Conservation (phyloP, 1,140 invertebrate genomes). For the Drosophila auraria region DNA sequence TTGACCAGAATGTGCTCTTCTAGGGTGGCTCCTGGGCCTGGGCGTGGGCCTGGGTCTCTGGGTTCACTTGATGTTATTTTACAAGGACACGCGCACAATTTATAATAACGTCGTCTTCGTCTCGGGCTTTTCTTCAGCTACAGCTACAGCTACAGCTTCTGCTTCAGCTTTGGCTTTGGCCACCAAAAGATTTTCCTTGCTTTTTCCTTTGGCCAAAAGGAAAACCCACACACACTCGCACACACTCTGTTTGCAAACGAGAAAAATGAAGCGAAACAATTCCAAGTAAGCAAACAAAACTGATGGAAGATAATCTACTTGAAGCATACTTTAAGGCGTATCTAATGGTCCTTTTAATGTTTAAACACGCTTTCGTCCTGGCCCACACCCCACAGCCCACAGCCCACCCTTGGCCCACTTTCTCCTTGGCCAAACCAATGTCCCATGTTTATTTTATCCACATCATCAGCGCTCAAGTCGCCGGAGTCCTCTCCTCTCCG, state of each 20-base stretch:
- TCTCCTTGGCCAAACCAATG: conserved; percentile 61
- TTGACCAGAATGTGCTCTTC: conserved; percentile 37
- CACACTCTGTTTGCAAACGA: conserved; percentile 70
- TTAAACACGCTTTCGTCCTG: conserved; percentile 78
- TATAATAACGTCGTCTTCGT: conserved; percentile 70
- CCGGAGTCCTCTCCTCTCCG: conserved; percentile 10
- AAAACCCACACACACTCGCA: conserved; percentile 37
- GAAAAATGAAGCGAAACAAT: conserved; percentile 83
- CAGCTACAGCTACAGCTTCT: not conserved
- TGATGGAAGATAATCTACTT: conserved; percentile 85
- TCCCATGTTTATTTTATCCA: conserved; percentile 83
- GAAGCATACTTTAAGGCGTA: conserved; percentile 85
- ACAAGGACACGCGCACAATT: conserved; percentile 82
- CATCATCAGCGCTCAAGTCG: conserved; percentile 75
- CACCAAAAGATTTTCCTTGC: conserved; percentile 31
- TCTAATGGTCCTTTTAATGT: conserved; percentile 84
- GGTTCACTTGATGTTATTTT: conserved; percentile 80
- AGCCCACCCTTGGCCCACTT: not conserved
- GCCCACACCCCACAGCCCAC: not conserved
- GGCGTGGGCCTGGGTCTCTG: conserved; percentile 41
- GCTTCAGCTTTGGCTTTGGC: conserved; percentile 19
- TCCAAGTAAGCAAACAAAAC: conserved; percentile 83
- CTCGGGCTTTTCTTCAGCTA: conserved; percentile 13
- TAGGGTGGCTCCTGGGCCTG: not conserved
- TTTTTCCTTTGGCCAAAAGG: conserved; percentile 41